Conservation (phyloP, 64 coral and sea anemone species). For the Montipora efflorescens region DNA sequence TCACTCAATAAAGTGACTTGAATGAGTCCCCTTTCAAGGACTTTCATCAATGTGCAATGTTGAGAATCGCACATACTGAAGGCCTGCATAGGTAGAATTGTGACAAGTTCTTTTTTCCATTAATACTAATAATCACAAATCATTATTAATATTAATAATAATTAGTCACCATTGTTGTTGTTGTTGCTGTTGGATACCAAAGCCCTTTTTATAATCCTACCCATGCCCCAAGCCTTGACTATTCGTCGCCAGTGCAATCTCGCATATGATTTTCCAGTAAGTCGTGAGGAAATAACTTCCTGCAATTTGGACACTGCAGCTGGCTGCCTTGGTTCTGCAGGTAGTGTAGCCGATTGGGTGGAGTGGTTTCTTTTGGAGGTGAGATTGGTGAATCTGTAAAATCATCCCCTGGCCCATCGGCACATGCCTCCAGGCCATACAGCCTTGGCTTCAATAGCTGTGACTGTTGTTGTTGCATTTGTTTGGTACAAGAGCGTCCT, state of each 20-base stretch:
- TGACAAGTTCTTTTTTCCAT: neutral
- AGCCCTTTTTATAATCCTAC: neutral
- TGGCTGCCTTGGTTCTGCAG: neutral
- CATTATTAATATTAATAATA: too few relatives aligned
- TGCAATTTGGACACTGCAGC: constrained; percentile 54
- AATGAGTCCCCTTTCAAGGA: neutral
- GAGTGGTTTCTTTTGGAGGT: neutral
- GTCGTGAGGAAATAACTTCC: constrained; percentile 34
- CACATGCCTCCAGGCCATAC: neutral
- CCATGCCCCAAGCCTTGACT: neutral
- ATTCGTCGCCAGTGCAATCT: constrained; percentile 51
- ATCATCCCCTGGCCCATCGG: constrained; percentile 33
- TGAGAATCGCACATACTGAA: neutral
- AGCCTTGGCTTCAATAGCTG: neutral
- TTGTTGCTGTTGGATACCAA: neutral
- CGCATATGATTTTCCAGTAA: constrained; percentile 63
- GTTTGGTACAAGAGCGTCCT: neutral
- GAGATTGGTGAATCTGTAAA: neutral
- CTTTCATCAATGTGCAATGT: neutral
- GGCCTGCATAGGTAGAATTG: neutral
- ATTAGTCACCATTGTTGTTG: neutral
- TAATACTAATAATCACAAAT: too few relatives aligned
- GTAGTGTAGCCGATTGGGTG: neutral
- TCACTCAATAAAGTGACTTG: neutral
- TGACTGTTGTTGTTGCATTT: neutral